Conservation (phyloP, 2,113 vertebrate species). For the Aythya baeri region DNA sequence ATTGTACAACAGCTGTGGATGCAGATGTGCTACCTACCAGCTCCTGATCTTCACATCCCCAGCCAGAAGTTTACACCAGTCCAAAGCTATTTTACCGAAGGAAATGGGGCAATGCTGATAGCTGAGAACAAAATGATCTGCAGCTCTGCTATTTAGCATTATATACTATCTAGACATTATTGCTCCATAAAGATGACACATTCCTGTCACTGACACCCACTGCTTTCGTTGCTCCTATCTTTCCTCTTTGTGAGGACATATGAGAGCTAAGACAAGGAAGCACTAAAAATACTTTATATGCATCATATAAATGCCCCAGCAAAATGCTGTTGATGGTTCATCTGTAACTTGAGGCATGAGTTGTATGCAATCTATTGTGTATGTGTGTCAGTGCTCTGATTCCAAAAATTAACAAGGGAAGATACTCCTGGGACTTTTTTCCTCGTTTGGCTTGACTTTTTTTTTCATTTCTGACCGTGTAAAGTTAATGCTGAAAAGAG, state of each 20-base stretch:
- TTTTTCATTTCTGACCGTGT: not conserved
- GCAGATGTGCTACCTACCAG: not conserved
- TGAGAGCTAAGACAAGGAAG: constrained; percentile 15
- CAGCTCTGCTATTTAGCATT: not conserved
- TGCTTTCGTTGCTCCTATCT: not conserved
- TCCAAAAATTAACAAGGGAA: not conserved
- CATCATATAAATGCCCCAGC: not conserved
- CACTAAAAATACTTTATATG: constrained; percentile 41
- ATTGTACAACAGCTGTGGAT: not conserved
- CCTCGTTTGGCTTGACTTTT: not conserved
- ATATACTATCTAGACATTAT: constrained; percentile 37
- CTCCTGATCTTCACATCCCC: not conserved
- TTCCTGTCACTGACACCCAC: constrained; percentile 54
- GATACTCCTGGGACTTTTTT: not conserved
- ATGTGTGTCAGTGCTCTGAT: not conserved
- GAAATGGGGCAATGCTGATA: not conserved
- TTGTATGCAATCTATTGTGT: not conserved
- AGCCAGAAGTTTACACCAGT: not conserved
- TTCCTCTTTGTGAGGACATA: not conserved
- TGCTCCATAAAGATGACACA: constrained; percentile 34
- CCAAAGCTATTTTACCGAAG: not conserved
- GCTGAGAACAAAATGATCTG: constrained; percentile 12
- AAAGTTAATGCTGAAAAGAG: not conserved
- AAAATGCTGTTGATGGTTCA: constrained; percentile 3
- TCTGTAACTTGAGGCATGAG: not conserved